Conservation (phyloP, 2,888 invertebrate species). For the Dichetophora obliterata region DNA sequence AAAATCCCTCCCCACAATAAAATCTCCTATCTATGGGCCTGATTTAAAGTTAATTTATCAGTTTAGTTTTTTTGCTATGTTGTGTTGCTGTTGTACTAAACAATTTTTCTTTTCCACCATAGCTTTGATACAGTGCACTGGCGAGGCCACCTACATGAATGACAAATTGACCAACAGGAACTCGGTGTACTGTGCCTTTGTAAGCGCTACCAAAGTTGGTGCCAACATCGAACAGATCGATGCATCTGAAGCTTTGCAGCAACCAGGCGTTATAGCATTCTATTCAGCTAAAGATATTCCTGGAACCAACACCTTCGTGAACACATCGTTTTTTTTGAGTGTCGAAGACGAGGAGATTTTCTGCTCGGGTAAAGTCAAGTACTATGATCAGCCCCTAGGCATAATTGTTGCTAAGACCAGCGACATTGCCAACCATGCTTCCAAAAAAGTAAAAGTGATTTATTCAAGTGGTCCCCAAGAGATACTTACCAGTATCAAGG, state of each 20-base stretch:
- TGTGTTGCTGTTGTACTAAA: too few relatives aligned
- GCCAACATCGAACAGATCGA: constrained; percentile 75
- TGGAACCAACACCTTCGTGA: constrained; percentile 73
- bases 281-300: constrained; percentile 79
- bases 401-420: constrained; percentile 78
- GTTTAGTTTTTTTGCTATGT: too few relatives aligned
- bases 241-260: constrained; percentile 73
- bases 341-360: constrained; percentile 68
- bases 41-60: too few relatives aligned
- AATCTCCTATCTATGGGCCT: too few relatives aligned
- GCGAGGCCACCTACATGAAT: constrained; percentile 83
- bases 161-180: constrained; percentile 77
- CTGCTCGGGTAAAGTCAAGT: constrained; percentile 66
- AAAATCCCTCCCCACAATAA: too few relatives aligned
- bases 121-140: constrained; percentile 77
- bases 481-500: constrained; percentile 65
- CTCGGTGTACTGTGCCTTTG: constrained; percentile 77
- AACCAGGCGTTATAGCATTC: constrained; percentile 77
- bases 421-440: constrained; percentile 74
- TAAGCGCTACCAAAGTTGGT: constrained; percentile 73
- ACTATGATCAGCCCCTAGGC: constrained; percentile 82
- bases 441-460: constrained; percentile 71
- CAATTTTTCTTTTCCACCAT: background rate
- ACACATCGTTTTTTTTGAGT: constrained; percentile 48
- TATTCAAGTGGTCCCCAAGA: constrained; percentile 67